Conservation (phyloP, 2,113 vertebrate genomes). For the Brevimyrus niger region DNA sequence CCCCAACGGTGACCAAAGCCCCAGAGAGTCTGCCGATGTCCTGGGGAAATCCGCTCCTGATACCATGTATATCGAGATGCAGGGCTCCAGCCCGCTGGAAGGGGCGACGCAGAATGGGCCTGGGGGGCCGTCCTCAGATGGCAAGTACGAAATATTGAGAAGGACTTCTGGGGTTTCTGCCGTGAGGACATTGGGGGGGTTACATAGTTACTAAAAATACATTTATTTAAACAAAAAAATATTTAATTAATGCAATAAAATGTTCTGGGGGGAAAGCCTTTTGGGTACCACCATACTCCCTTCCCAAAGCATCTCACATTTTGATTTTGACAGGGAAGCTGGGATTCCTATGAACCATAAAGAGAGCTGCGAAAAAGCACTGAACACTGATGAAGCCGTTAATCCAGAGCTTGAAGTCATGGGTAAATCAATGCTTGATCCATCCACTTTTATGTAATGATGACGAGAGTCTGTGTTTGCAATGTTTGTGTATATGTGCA, state of each 20-base stretch:
- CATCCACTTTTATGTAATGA: neutral
- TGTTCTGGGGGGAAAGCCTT: neutral
- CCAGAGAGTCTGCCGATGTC: constrained; percentile 36
- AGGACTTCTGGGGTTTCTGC: neutral
- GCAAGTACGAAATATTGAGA: constrained; percentile 56
- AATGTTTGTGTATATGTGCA: neutral
- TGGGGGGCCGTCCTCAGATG: constrained; percentile 52
- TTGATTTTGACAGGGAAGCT: constrained; percentile 6
- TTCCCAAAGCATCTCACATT: neutral
- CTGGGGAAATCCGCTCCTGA: constrained; percentile 33
- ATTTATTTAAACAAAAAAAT: neutral
- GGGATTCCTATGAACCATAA: constrained; percentile 33
- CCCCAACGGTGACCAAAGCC: constrained; percentile 45
- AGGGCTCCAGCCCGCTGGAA: constrained; percentile 28
- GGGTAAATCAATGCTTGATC: neutral
- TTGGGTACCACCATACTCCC: neutral
- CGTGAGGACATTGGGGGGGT: neutral
- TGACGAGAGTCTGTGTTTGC: neutral
- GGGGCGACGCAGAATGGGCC: constrained; percentile 49
- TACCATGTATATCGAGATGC: constrained; percentile 36
- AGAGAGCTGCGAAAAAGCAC: constrained; percentile 35
- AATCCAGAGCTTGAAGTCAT: constrained; percentile 29
- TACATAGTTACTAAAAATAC: neutral
- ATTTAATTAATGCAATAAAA: neutral
- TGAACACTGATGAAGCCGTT: constrained; percentile 27